These are phyloP conservation scores for Stichopus chloronotus DNA, from an alignment of 35 echinoderm and acorn worm genomes.

Conservation along the genomic window DNA sequence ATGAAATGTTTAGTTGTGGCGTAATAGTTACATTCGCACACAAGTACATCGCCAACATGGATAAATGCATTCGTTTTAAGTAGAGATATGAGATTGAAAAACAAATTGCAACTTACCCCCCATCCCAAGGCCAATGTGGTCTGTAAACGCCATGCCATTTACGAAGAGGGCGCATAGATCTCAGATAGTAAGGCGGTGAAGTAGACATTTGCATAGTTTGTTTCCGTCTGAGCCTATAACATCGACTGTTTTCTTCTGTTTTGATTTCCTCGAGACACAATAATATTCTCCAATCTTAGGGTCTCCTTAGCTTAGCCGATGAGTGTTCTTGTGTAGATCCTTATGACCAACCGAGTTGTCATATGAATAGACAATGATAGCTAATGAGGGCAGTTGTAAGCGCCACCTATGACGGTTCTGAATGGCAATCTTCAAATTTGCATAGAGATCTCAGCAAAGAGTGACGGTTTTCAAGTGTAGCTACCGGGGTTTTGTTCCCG, in stretches of 20 bases:
- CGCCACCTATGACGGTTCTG: not conserved
- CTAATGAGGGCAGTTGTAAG: not conserved
- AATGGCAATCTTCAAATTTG: not conserved
- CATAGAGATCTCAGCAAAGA: not conserved
- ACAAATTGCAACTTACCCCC: not conserved
- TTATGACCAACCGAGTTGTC: not conserved
- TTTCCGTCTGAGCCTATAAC: not conserved
- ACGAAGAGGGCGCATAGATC: constrained; percentile 1
- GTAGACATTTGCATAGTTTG: constrained; percentile 29
- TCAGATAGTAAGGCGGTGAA: constrained; percentile 26
- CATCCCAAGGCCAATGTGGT: constrained; percentile 36
- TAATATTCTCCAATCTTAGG: not conserved
- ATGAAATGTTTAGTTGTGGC: no score
- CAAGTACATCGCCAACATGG: not conserved
- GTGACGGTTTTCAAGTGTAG: not conserved
- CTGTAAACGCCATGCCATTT: constrained; percentile 11
- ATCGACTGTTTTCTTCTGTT: not conserved
- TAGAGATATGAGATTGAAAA: not conserved
- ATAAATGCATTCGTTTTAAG: not conserved
- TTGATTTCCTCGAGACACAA: not conserved
- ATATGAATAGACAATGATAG: not conserved
- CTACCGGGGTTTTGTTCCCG: not conserved
- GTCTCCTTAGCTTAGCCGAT: not conserved
- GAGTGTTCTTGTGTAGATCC: not conserved
- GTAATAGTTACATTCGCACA: no score